Conservation (phyloP, 37 sponge, comb jelly and placozoan species). For the Aplysina aerophoba region DNA sequence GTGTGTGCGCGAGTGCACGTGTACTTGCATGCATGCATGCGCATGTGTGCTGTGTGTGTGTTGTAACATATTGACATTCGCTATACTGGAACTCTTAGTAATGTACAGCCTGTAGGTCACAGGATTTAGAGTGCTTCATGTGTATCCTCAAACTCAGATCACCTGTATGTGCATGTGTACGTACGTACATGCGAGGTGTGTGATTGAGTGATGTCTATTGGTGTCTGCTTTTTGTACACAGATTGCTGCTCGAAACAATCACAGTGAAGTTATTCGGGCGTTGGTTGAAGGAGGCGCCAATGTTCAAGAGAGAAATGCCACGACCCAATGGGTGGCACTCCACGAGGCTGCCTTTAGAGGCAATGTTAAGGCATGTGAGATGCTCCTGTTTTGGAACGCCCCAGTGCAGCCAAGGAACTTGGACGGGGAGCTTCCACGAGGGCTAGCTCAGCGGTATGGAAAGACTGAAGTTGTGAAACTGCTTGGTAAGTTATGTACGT, state of each 20-base stretch:
- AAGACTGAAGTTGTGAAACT: constrained; percentile 64
- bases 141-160: too few relatives aligned
- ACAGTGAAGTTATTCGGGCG: constrained; percentile 40
- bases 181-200: background rate
- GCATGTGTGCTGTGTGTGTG: background rate
- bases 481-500: constrained; percentile 50
- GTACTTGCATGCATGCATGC: background rate
- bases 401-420: constrained; percentile 85
- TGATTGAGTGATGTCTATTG: background rate
- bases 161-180: too few relatives aligned
- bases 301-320: constrained; percentile 86
- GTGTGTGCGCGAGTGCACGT: background rate
- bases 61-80: background rate
- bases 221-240: constrained; percentile 21
- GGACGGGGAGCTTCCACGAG: constrained; percentile 87
- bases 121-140: too few relatives aligned
- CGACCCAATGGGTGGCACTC: constrained; percentile 93
- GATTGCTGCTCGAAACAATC: constrained; percentile 67
- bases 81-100: too few relatives aligned
- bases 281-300: constrained; percentile 79
- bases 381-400: constrained; percentile 75
- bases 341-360: constrained; percentile 96
- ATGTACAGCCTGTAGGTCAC: too few relatives aligned
- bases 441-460: constrained; percentile 77
- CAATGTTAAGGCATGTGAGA: constrained; percentile 47